These are phyloP conservation scores for Sebastes jordani DNA, from an alignment of 2,797 vertebrate genomes.

Conservation along the genomic window DNA sequence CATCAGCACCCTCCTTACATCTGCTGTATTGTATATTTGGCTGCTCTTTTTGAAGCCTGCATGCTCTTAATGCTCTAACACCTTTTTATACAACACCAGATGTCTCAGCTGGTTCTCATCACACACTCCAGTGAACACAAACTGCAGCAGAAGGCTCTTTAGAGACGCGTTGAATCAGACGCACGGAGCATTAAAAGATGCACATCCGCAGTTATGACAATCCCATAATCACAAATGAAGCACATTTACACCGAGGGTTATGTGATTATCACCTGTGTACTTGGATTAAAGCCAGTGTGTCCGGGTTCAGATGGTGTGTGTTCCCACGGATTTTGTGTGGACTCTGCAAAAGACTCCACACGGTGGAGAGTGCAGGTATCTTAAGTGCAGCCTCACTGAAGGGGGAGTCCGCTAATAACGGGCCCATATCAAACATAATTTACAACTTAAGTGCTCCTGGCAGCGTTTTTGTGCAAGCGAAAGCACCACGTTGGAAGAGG, in stretches of 20 bases:
- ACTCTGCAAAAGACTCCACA: not conserved
- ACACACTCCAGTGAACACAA: constrained; percentile 43
- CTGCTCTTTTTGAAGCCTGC: constrained; percentile 46
- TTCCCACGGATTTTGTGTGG: constrained; percentile 6
- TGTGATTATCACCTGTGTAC: constrained; percentile 53
- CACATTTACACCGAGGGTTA: constrained; percentile 53
- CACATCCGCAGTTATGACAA: constrained; percentile 47
- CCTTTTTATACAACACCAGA: constrained; percentile 67
- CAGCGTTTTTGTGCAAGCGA: constrained; percentile 1
- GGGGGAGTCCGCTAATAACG: not conserved
- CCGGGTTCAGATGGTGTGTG: not conserved
- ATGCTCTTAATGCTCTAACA: constrained; percentile 54
- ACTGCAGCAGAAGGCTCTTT: constrained; percentile 44
- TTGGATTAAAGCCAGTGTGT: constrained; percentile 35
- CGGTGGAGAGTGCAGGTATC: not conserved
- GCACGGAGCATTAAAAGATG: constrained; percentile 48
- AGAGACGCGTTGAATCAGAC: constrained; percentile 36
- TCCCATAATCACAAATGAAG: constrained; percentile 48
- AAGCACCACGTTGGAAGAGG: not conserved
- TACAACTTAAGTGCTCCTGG: not conserved
- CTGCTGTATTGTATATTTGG: constrained; percentile 32
- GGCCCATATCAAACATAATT: constrained; percentile 3
- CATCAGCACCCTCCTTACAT: constrained; percentile 42
- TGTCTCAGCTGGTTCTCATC: constrained; percentile 70
- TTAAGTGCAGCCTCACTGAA: not conserved